Conservation (phyloP, 2,888 invertebrate genomes). For the Ochropleura plecta region DNA sequence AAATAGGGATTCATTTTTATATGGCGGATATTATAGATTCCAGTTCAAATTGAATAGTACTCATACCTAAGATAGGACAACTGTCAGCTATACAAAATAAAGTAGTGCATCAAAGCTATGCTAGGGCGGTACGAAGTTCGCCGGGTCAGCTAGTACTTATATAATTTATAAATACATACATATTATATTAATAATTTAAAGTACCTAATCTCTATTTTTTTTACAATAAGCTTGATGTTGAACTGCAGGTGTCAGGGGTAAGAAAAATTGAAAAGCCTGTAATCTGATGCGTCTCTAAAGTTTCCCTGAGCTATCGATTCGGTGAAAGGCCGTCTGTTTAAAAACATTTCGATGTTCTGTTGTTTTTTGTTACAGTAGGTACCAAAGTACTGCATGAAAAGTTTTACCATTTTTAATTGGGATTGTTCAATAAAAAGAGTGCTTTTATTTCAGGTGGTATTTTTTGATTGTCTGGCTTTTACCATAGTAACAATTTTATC, state of each 20-base stretch:
- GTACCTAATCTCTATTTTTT: background rate
- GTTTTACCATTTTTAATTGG: background rate
- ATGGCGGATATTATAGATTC: no score
- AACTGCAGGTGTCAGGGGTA: background rate
- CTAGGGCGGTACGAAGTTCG: no score
- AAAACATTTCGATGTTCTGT: background rate
- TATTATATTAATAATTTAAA: no score
- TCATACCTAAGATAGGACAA: no score
- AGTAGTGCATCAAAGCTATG: no score
- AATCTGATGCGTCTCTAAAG: slow-evolving; percentile 18
- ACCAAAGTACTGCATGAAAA: background rate
- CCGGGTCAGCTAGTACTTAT: no score
- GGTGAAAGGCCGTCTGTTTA: no score
- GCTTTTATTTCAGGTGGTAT: slow-evolving; percentile 10
- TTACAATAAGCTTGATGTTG: background rate
- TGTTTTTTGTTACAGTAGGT: background rate
- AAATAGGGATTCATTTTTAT: no score
- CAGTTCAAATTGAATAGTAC: no score
- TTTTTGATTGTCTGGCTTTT: background rate
- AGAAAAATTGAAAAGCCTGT: background rate
- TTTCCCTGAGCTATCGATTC: slow-evolving; percentile 13
- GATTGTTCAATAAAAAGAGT: background rate
- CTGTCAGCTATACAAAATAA: no score
- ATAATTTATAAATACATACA: no score
- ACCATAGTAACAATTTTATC: background rate